Evolutionary conservation across 2,797 vertebrate species (phyloP).

Genomic region (Hypotaenidia okinawae): DNA sequence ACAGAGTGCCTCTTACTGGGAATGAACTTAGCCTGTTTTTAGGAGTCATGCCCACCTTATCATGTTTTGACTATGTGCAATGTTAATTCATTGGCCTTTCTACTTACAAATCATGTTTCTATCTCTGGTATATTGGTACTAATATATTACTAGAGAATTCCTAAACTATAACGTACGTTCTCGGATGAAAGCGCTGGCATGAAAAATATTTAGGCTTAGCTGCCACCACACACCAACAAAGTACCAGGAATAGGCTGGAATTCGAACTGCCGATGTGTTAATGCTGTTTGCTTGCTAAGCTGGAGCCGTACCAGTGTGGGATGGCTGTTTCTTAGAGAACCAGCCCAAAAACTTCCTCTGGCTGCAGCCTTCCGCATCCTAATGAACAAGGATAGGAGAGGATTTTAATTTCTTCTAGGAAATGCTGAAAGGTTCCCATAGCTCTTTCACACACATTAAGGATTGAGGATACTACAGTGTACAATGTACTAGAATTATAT

Average conservation of each 20-base stretch:
- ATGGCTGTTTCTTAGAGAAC: neutral
- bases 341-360: neutral
- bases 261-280: neutral
- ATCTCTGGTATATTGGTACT: neutral
- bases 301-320: neutral
- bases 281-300: neutral
- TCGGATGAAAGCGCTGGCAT: neutral
- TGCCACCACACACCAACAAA: neutral
- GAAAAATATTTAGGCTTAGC: slow-evolving; percentile 27
- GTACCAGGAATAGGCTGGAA: neutral
- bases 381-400: neutral
- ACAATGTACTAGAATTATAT: neutral
- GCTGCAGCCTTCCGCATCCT: slow-evolving; percentile 3
- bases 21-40: neutral
- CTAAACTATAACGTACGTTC: neutral
- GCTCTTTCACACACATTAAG: neutral
- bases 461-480: neutral
- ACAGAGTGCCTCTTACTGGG: neutral
- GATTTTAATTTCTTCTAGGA: neutral
- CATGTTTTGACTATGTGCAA: neutral
- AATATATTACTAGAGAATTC: slow-evolving; percentile 2
- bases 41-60: neutral
- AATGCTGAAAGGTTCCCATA: neutral
- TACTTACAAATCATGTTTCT: neutral
- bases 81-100: neutral